Evolutionary conservation across 2,888 invertebrate species (phyloP), one percentile per base, ranked within the genome.

Genomic region (Melanostoma mellinum): DNA sequence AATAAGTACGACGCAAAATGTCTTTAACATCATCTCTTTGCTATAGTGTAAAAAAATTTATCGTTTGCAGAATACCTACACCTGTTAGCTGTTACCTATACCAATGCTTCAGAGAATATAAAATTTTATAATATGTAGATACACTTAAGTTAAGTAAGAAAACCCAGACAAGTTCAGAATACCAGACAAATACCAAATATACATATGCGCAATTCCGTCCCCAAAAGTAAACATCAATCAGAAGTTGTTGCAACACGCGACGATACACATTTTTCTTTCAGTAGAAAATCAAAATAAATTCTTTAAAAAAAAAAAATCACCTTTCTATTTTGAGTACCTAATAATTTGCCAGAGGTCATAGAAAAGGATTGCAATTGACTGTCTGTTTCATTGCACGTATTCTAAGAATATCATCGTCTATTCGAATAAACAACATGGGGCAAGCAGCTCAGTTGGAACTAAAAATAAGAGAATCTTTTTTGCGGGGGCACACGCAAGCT

Each of bases 321-420:
- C 32, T 35, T 53, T 77, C 72, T 81, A 72, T 82, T 77, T 77
- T 68, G 38, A 56, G 42, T 5, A 1, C 9, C 36, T 33, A 52
- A 63, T 36, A 55, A 77, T 61, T 77, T 72, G 40, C 38, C 61
- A 78, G 63, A 78, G 73, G 73, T 77, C 77, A 42, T n/a, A 61
- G 56, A 73, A 73, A 63, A 53, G 36, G 44, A 35, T 61, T 46
- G 35, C 61, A 63, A 73, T 68, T 73, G 38, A 55, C 46, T 67
- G 65, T 60, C 48, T 77, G 20, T 42, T 63, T 53, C 9, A 56
- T 56, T 68, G 61, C 55, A 61, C 48, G 20, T 50, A 38, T 50
- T 50, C 38, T 63, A 50, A 46, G n/a, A 63, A 63, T 63, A 61
- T 6, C 48, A 42, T 44, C 58, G 67, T 55, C 42, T 40, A 6